phyloP scores from a whole-genome alignment of 2,888 invertebrate genomes.

The Digitonthophagus gazella region DNA sequence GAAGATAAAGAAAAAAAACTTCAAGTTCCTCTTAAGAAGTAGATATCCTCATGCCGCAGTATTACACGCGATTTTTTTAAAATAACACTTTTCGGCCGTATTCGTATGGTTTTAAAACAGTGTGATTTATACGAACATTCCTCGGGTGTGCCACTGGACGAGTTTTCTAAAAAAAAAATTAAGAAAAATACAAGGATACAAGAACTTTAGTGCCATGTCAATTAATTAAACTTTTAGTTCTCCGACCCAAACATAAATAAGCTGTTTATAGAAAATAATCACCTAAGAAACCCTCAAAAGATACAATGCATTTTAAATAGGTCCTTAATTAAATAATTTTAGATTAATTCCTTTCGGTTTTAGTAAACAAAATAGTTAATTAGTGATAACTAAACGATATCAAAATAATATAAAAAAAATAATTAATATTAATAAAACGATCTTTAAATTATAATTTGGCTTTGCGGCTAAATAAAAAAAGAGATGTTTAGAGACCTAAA shows the following conservation, averaged over 20 bases:
- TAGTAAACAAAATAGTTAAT: neutral
- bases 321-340: too few relatives aligned
- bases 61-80: neutral
- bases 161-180: neutral
- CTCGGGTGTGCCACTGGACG: neutral
- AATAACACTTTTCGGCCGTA: neutral
- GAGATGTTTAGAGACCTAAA: conserved; percentile 30
- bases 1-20: neutral
- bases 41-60: neutral
- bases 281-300: too few relatives aligned
- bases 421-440: neutral
- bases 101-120: neutral
- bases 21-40: neutral
- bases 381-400: neutral
- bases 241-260: too few relatives aligned
- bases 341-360: too few relatives aligned
- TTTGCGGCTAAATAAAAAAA: conserved; percentile 18
- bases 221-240: too few relatives aligned
- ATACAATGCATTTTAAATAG: too few relatives aligned
- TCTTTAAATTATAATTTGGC: conserved; percentile 10
- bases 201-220: neutral
- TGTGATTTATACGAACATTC: neutral
- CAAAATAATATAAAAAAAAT: too few relatives aligned
- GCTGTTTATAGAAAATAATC: too few relatives aligned
- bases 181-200: neutral